phyloP scores from a whole-genome alignment of 2,113 vertebrate species.

The Pundamilia nyererei region DNA sequence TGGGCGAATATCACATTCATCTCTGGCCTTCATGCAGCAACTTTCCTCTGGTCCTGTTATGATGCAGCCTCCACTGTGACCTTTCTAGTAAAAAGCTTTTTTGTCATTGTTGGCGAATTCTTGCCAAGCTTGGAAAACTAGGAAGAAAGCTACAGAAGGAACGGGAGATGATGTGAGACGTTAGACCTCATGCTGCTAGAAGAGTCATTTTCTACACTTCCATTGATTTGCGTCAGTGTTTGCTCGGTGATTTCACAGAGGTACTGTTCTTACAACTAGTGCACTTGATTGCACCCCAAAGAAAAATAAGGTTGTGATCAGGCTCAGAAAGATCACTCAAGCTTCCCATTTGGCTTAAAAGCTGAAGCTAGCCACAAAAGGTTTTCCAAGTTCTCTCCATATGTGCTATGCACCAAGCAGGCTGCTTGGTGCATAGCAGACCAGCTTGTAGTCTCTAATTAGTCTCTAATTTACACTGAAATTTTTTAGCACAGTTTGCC shows the following conservation, averaged over 20 bases:
- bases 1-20: neutral
- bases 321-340: neutral
- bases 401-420: neutral
- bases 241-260: neutral
- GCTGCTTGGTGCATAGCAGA: neutral
- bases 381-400: neutral
- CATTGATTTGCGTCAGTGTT: conserved; percentile 2
- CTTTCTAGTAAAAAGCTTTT: neutral
- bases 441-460: neutral
- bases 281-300: neutral
- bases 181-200: conserved; percentile 9
- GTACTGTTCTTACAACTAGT: neutral
- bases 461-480: neutral
- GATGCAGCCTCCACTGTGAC: neutral
- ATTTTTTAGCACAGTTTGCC: neutral
- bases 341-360: neutral
- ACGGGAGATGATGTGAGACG: conserved; percentile 1
- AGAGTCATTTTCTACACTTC: conserved; percentile 11
- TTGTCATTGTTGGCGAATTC: neutral
- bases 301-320: neutral
- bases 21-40: neutral
- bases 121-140: neutral
- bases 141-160: neutral
- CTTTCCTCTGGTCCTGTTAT: neutral
- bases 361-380: neutral